A percentile compares a stretch with the other conserved stretches of the same genome.
Conservation (phyloP, 1,140 invertebrate species). For the Pogonus chalceus region DNA sequence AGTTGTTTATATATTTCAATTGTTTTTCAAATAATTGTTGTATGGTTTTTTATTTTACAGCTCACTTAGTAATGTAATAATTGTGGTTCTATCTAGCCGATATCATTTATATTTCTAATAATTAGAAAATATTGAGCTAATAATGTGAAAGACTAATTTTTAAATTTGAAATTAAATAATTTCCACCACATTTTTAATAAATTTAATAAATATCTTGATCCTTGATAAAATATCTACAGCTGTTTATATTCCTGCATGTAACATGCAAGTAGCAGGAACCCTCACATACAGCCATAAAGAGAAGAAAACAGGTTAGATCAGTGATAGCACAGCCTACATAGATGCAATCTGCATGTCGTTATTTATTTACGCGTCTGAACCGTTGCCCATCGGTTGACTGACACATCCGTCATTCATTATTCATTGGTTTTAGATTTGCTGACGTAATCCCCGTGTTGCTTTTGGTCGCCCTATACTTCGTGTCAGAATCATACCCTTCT, state of each 20-base stretch:
- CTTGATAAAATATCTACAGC: neutral
- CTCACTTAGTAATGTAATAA: too few species aligned
- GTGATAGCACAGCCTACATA: too few species aligned
- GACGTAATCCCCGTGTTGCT: neutral
- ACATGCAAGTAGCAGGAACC: neutral
- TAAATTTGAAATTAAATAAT: neutral
- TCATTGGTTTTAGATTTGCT: slow-evolving; percentile 6
- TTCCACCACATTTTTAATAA: too few species aligned
- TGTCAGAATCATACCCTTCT: neutral
- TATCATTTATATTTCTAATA: too few species aligned
- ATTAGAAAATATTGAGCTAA: too few species aligned
- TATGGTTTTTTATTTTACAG: too few species aligned
- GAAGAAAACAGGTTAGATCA: too few species aligned
- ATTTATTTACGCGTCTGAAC: neutral
- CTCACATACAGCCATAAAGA: neutral
- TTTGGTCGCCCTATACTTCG: neutral
- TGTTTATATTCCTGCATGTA: neutral
- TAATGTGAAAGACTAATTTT: neutral
- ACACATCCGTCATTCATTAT: slow-evolving; percentile 6
- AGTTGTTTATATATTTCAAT: too few species aligned
- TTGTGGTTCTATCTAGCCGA: too few species aligned
- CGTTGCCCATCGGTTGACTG: neutral
- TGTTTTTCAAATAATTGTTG: too few species aligned
- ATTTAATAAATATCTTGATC: too few species aligned
- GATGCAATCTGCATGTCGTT: neutral